phyloP scores from a whole-genome alignment of 2,113 vertebrate genomes.

The Atrichornis clamosus region DNA sequence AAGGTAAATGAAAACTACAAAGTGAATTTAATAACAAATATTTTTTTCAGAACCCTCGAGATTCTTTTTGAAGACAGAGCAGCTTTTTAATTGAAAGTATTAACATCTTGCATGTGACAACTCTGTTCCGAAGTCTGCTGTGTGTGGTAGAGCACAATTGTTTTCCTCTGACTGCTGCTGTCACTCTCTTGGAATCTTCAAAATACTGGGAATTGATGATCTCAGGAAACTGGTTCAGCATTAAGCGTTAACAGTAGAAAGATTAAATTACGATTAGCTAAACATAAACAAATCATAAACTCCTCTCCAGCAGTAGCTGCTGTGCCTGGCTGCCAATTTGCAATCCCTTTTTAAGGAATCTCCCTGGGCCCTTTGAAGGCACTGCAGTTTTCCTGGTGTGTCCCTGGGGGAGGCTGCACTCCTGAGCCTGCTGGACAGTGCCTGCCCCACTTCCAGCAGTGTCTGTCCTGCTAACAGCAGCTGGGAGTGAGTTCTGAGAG shows the following conservation, averaged over 20 bases:
- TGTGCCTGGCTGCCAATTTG: not conserved
- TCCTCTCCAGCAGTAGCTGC: not conserved
- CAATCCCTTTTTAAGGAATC: not conserved
- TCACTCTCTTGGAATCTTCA: not conserved
- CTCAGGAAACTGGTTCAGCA: not conserved
- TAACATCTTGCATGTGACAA: not conserved
- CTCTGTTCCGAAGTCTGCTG: not conserved
- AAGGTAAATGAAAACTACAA: not conserved
- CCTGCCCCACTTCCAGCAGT: not conserved
- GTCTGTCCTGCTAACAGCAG: not conserved
- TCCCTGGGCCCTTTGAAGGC: not conserved
- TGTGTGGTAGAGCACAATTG: not conserved
- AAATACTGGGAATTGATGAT: not conserved
- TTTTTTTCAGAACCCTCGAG: not conserved
- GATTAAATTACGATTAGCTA: not conserved
- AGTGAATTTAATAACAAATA: not conserved
- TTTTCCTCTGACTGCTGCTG: not conserved
- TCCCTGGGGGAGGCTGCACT: not conserved
- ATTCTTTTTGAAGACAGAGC: not conserved
- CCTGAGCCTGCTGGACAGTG: not conserved
- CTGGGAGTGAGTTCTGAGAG: not conserved
- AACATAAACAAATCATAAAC: not conserved
- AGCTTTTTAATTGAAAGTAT: not conserved
- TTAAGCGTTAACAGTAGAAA: not conserved
- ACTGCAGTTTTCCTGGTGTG: not conserved